Conservation (phyloP, 2,113 vertebrate species). For the Casuarius casuarius region DNA sequence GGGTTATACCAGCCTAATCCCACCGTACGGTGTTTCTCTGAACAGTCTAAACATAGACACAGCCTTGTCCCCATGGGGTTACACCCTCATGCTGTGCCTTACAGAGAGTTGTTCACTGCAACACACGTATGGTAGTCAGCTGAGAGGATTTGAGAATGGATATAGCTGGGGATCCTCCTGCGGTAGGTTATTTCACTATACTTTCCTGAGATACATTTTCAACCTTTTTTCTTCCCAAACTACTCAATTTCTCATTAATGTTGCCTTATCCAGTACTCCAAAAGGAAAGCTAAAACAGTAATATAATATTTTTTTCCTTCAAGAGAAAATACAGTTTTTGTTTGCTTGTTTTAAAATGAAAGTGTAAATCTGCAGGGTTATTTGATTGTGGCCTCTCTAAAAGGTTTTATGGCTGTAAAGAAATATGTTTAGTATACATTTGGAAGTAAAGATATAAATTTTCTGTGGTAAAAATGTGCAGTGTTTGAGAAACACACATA, state of each 20-base stretch:
- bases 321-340: neutral
- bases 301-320: neutral
- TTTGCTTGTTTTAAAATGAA: conserved; percentile 13
- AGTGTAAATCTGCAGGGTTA: neutral
- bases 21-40: neutral
- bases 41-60: neutral
- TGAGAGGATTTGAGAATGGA: neutral
- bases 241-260: neutral
- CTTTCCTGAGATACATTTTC: neutral
- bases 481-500: neutral
- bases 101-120: rapidly evolving
- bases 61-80: rapidly evolving
- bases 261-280: neutral
- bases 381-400: neutral
- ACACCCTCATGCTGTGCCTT: no score
- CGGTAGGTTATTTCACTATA: neutral
- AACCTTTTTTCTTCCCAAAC: neutral
- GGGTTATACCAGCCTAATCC: neutral
- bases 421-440: neutral
- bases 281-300: neutral
- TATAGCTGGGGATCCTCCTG: neutral
- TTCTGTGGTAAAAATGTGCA: neutral
- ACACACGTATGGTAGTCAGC: rapidly evolving
- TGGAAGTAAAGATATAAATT: conserved; percentile 9
- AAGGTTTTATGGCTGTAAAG: neutral